Evolutionary conservation across 2,888 invertebrate genomes (phyloP), one percentile per base, ranked within the genome.

Genomic region (Ypsolopha sequella): DNA sequence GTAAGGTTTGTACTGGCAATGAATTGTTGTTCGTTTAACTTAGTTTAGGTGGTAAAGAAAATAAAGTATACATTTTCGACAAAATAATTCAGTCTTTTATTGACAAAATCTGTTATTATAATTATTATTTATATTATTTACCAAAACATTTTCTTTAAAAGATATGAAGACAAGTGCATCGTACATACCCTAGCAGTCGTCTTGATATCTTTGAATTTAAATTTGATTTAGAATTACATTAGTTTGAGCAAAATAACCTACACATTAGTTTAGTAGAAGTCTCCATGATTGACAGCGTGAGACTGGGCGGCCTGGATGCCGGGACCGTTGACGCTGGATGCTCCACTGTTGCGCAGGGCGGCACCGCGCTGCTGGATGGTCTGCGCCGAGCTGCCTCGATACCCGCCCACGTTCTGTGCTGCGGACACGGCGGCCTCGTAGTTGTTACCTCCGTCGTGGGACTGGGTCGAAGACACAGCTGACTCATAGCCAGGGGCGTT

Each of bases 281-380:
- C 14, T n/a, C 75, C 78, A 47, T 67, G 68, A 57, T 79, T 78
- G 51, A 79, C 58, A 36, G 81, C 68, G 52, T 77, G 71, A 0
- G 81, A 70, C 43, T 80, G 76, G 1, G 79, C 64, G 1, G 75
- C 69, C 51, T 76, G 76, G 50, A 80, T 52, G 35, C 79, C 79
- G 4, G 76, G 79, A 0, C 65, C 76, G 51, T 76, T 67, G 56
- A 76, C 64, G 58, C 70, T 70, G 55, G 70, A 68, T n/a, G 82
- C 80, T 0, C 71, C 75, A 35, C 71, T 76, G 54, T 76, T 67
- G 54, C 71, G 75, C 33, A 73, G 24, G 2, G 59, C 54, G 14
- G 60, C 63, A 2, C 68, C 75, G 7, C 61, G 61, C 36, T 77
- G 78, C 53, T 77, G 76, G 7, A 70, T 53, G 7, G 70, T 58